Base-by-base conservation (phyloP, 2,797 vertebrate species). In the Alfaro cultratus region DNA sequence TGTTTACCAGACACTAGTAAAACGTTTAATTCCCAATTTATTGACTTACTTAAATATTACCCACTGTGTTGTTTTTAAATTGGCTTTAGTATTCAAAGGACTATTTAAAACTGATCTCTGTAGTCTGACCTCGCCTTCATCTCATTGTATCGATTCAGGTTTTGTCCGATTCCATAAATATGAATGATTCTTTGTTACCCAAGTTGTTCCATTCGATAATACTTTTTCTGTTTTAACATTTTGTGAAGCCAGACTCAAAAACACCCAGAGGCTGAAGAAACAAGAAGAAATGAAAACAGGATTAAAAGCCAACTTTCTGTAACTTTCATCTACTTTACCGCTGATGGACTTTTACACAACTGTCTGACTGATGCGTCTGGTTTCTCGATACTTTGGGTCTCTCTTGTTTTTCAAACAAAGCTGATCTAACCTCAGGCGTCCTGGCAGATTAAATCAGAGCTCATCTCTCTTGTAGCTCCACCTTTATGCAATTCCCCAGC, bases 371-470 rank as follows among this genome's bases (percentile, higher is more conserved):
- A 80, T 84, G 67, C 49, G 15, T 43, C 21, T 80, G 39, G 18
- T 49, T 46, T 70, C 55, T n/a, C 47, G 70, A 70, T 80, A 39
- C 71, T 78, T 79, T 45, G 76, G 73, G 36, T 55, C 73, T 53
- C 3, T 4, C 18, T 79, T 82, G 67, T 84, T 75, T 75, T 49
- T 55, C n/a, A 18, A 68, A 78, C 36, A 80, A 70, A 80, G 36
- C 68, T 62, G 77, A 75, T 43, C 74, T 3, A 76, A 64, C 51
- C n/a, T 47, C 39, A 70, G 46, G 43, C 80, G 45, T 57, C 31
- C 12, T 74, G 16, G 47, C 74, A 78, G 76, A 74, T 41, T 43
- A 16, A 57, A 29, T 60, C 41, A 2, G 9, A 71, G 41, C 39
- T 71, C 39, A 70, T 70, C 4, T 62, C n/a, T n/a, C 41, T 11